Conservation (phyloP, 2,113 vertebrate genomes). For the Pantherophis guttatus region DNA sequence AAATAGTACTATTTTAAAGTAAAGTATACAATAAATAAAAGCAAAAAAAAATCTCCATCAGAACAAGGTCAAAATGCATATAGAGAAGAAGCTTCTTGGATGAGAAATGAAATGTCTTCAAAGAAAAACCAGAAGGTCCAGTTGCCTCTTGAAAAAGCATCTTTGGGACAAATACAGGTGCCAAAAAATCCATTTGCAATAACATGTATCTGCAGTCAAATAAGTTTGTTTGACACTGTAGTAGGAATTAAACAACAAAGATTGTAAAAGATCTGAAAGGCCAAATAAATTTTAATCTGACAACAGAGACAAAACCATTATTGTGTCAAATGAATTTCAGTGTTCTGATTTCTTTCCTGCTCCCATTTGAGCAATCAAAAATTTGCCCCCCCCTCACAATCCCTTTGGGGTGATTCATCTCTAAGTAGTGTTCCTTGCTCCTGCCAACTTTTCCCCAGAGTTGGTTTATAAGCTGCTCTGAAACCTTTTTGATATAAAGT, state of each 20-base stretch:
- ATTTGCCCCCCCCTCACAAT: background rate
- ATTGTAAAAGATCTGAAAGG: background rate
- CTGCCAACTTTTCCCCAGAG: background rate
- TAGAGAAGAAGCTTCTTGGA: no score
- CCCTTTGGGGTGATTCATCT: background rate
- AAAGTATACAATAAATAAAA: background rate
- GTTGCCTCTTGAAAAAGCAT: no score
- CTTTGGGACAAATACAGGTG: background rate
- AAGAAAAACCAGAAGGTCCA: no score
- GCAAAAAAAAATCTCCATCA: background rate
- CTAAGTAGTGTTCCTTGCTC: background rate
- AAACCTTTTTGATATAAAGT: background rate
- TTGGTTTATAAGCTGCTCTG: background rate
- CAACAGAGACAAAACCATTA: background rate
- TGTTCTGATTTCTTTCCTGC: background rate
- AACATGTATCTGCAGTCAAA: background rate
- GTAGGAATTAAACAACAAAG: background rate
- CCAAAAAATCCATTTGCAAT: background rate
- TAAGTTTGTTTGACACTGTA: background rate
- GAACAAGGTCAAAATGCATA: background rate
- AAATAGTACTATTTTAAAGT: background rate
- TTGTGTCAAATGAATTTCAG: background rate
- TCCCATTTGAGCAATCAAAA: background rate
- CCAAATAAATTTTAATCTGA: background rate
- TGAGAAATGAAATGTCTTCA: no score